Conservation (phyloP, 2,113 vertebrate species). For the Odocoileus virginianus region DNA sequence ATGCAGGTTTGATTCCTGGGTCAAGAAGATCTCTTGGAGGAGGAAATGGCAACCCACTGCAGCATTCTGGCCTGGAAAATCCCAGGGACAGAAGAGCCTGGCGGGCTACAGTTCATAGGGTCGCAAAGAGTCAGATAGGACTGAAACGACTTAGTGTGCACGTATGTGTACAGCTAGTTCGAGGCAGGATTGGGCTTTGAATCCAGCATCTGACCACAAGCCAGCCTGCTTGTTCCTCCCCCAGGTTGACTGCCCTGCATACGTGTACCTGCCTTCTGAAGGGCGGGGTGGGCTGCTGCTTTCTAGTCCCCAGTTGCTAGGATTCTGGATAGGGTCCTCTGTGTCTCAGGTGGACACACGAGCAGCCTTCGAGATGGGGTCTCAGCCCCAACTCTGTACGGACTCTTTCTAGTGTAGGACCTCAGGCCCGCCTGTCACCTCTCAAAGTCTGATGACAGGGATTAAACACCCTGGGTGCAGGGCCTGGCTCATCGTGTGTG, state of each 20-base stretch:
- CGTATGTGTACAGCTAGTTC: not conserved
- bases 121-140: not conserved
- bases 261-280: not conserved
- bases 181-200: not conserved
- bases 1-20: not conserved
- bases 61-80: not conserved
- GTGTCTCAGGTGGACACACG: not conserved
- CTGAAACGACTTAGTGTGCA: not conserved
- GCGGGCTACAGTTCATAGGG: not conserved
- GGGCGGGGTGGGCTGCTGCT: not conserved
- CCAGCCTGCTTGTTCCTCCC: not conserved
- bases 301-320: not conserved
- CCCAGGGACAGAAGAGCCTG: not conserved
- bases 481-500: not conserved
- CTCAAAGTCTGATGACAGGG: not conserved
- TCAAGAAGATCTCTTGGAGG: not conserved
- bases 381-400: not conserved
- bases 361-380: not conserved
- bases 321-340: not conserved
- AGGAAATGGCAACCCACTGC: not conserved
- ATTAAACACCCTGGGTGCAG: not conserved
- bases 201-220: not conserved
- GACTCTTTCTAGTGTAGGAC: not conserved
- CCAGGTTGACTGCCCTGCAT: not conserved
- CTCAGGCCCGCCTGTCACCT: accelerated